phyloP scores from a whole-genome alignment of 2,113 vertebrate species.

The Zosterops japonicus region DNA sequence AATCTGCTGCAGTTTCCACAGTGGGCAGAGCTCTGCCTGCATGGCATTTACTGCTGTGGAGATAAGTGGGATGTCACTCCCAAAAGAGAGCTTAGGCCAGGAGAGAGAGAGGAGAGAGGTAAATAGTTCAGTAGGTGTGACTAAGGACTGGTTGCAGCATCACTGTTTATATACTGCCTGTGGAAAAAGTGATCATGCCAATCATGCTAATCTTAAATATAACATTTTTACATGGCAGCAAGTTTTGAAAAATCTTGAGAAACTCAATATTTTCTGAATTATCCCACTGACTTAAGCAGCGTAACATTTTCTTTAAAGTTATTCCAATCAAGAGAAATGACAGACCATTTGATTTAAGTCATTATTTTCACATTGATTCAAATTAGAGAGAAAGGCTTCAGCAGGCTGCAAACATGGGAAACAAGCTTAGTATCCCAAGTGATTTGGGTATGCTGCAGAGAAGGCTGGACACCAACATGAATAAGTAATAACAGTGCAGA shows the following conservation, averaged over 20 bases:
- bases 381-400: not conserved
- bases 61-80: not conserved
- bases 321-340: not conserved
- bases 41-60: not conserved
- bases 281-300: not conserved
- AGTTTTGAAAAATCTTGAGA: not conserved
- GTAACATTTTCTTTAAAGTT: not conserved
- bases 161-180: not conserved
- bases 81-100: rapidly evolving
- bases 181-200: not conserved
- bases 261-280: not conserved
- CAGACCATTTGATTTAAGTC: not conserved
- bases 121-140: not conserved
- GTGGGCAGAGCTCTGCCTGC: not conserved
- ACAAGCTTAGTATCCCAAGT: not conserved
- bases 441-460: not conserved
- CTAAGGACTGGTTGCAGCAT: not conserved
- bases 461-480: not conserved
- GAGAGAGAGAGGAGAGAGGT: not conserved
- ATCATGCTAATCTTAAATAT: not conserved
- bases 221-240: not conserved
- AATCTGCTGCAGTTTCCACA: not conserved
- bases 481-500: not conserved
- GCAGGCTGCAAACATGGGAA: not conserved
- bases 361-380: not conserved